Conservation (phyloP, 37 sponge, comb jelly and placozoan species). For the Corticium candelabrum region DNA sequence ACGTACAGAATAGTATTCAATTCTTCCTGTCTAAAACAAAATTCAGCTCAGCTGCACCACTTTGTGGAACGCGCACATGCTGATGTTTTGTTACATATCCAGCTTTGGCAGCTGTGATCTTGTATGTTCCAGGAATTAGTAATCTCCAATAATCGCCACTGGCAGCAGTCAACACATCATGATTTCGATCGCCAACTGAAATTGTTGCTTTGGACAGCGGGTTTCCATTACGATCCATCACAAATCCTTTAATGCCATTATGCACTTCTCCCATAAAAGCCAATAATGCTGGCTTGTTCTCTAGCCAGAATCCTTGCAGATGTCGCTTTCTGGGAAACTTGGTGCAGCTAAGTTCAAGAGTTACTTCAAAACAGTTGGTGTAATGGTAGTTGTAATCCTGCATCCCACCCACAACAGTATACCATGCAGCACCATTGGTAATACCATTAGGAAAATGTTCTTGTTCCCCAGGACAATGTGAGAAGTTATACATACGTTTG, state of each 20-base stretch:
- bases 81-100: constrained; percentile 7
- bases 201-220: constrained; percentile 24
- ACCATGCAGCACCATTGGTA: constrained; percentile 97
- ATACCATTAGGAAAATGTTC: constrained; percentile 67
- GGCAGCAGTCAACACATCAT: constrained; percentile 15
- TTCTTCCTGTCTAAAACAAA: too few species aligned
- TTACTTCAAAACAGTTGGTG: constrained; percentile 89
- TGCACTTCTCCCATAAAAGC: constrained; percentile 37
- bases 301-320: constrained; percentile 66
- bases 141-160: constrained; percentile 68
- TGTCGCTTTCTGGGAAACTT: constrained; percentile 60
- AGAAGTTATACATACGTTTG: constrained; percentile 47
- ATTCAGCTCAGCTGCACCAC: not conserved
- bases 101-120: constrained; percentile 28
- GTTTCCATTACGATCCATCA: constrained; percentile 7
- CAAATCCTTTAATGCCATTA: constrained; percentile 1
- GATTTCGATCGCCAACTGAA: constrained; percentile 20
- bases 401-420: constrained; percentile 85
- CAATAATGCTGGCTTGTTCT: constrained; percentile 53
- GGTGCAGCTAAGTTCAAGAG: constrained; percentile 79
- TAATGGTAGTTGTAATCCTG: constrained; percentile 91
- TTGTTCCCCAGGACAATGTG: constrained; percentile 25
- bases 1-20: too few species aligned
- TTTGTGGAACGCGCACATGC: not conserved
- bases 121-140: constrained; percentile 47